These are phyloP conservation scores for Limenitis camilla DNA, from an alignment of 2,888 invertebrate species.

Conservation along the genomic window DNA sequence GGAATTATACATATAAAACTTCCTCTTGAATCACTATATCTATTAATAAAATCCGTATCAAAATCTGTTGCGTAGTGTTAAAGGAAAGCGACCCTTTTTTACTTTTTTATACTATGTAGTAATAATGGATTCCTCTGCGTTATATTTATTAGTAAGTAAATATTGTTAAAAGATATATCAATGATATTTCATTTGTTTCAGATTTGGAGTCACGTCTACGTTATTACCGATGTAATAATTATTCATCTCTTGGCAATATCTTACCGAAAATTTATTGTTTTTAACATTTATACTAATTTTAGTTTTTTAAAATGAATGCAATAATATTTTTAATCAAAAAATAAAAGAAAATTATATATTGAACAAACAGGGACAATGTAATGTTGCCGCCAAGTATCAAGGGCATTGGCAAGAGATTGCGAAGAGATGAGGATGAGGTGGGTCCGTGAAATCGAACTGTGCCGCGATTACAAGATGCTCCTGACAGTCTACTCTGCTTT, in stretches of 20 bases:
- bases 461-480: constrained; percentile 56
- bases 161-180: not conserved
- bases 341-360: not conserved
- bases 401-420: constrained; percentile 52
- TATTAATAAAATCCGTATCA: too few relatives aligned
- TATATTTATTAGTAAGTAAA: not conserved
- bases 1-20: too few relatives aligned
- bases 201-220: not conserved
- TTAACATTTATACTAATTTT: too few relatives aligned
- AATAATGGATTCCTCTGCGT: not conserved
- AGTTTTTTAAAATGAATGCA: too few relatives aligned
- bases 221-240: too few relatives aligned
- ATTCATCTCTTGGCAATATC: not conserved
- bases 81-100: too few relatives aligned
- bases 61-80: too few relatives aligned
- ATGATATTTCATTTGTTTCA: not conserved
- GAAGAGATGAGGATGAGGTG: constrained; percentile 55
- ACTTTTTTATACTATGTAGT: not conserved
- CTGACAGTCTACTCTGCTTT: constrained; percentile 54
- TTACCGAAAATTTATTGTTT: not conserved
- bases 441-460: constrained; percentile 56
- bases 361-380: constrained; percentile 35
- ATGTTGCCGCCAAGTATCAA: constrained; percentile 55
- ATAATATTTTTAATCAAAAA: too few relatives aligned
- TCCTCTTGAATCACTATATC: too few relatives aligned